Base-by-base conservation (phyloP, 2,797 vertebrate species). In the Phrynocephalus vlangalii region DNA sequence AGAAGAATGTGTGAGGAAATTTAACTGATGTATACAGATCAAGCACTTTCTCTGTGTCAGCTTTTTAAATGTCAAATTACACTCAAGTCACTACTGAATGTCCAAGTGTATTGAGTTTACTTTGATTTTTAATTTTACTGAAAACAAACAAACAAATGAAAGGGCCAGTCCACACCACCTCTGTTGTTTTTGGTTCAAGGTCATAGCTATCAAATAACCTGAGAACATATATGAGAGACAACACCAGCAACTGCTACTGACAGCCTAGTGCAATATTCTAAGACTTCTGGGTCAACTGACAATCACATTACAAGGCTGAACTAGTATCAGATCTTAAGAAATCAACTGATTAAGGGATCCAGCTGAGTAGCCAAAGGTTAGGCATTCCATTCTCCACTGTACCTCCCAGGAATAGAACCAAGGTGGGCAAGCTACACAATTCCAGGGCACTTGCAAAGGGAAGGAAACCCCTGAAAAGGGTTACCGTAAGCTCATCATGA, bases 231-330 rank as follows among this genome's bases (percentile, higher is more conserved):
- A 6, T 38, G 2, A 71, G 15, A 22, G 67, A 48, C 33, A 44
- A 10, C 15, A 84, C 80, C 33, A 79, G 70, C 5, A 48, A 28
- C 48, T 11, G 20, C 9, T 18, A 50, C 33, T n/a, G 22, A 18
- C 11, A 13, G 50, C 9, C 38, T 24, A 8, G 8, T 38, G 50
- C 11, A 79, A 20, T 0, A 38, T 8, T 63, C 7, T 3, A 71
- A 44, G n/a, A 7, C 18, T 84, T 18, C 33, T 73, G 52, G 24
- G 60, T 67, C 33, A 80, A 73, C 22, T 50, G 26, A 79, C 20
- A 44, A 68, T 30, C 56, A 22, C 1, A 86, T 72, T 72, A 82
- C 85, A 84, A 91, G 48, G 33, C 85, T 82, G 15, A 66, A 76
- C 4, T 18, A 66, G 33, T 26, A 16, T 71, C 44, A 66, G 73